phyloP scores from a whole-genome alignment of 2,797 vertebrate genomes.

The Myotis pilosus region DNA sequence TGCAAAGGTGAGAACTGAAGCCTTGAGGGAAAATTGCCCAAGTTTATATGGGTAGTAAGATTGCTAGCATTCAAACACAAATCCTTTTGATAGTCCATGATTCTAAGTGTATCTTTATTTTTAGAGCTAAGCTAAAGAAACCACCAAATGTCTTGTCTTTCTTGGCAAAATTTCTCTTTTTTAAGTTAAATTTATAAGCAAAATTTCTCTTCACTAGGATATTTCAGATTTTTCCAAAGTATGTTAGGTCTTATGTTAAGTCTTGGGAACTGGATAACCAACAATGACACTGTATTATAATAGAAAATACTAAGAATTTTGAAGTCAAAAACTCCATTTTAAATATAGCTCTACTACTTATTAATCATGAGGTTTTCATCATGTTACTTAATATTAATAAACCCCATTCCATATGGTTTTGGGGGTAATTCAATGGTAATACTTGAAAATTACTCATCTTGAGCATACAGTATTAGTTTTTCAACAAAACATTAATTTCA shows the following conservation, averaged over 20 bases:
- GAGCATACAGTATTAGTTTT: not conserved
- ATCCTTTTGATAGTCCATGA: not conserved
- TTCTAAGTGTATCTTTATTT: not conserved
- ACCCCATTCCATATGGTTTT: not conserved
- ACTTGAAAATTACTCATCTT: not conserved
- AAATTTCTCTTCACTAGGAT: not conserved
- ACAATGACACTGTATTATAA: not conserved
- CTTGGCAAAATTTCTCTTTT: not conserved
- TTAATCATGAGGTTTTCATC: not conserved
- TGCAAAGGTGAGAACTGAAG: not conserved
- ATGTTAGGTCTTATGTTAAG: not conserved
- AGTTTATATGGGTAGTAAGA: not conserved
- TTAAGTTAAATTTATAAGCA: not conserved
- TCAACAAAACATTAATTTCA: not conserved
- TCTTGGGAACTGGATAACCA: conserved; percentile 1
- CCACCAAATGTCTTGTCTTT: not conserved
- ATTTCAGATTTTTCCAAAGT: conserved; percentile 8
- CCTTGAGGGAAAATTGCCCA: not conserved
- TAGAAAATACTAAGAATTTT: not conserved
- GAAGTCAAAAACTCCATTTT: not conserved
- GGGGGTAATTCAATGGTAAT: not conserved
- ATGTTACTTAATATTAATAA: not conserved
- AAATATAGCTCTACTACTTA: not conserved
- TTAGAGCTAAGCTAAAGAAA: not conserved
- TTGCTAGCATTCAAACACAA: not conserved